These are phyloP conservation scores for Sylvia atricapilla DNA, from an alignment of 2,113 vertebrate genomes.

Conservation along the genomic window DNA sequence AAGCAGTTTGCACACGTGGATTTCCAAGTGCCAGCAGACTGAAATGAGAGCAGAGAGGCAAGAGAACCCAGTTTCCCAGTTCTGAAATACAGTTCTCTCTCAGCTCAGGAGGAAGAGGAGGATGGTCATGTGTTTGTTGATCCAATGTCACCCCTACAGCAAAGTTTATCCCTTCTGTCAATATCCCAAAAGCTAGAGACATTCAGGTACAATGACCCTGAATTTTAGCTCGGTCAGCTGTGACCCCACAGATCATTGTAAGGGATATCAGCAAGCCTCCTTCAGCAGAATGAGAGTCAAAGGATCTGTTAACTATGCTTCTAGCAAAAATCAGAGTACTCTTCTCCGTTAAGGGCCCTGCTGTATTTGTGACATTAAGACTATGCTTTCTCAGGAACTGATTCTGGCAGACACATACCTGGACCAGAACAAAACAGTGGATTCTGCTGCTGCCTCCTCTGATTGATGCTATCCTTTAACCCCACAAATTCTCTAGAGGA, in stretches of 20 bases:
- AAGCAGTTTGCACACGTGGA: accelerated
- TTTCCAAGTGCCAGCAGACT: background rate
- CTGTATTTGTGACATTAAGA: background rate
- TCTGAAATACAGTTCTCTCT: background rate
- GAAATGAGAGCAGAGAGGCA: background rate
- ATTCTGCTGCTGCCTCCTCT: background rate
- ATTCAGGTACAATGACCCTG: background rate
- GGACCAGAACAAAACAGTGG: background rate
- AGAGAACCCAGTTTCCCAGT: background rate
- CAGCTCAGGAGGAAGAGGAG: background rate
- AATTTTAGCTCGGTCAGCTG: background rate
- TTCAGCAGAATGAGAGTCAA: background rate
- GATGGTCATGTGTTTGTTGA: background rate
- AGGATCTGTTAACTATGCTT: background rate
- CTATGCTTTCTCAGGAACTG: background rate
- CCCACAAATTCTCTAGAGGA: background rate
- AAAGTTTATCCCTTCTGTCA: background rate
- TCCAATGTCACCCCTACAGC: background rate
- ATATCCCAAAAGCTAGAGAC: background rate
- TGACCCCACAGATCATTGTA: background rate
- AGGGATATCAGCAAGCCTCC: background rate
- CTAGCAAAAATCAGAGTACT: background rate
- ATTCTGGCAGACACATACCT: background rate
- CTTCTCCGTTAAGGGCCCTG: background rate
- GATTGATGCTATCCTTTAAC: background rate